Percentiles rank a stretch among this genome's conserved stretches.
phyloP scores from a whole-genome alignment of 1,140 invertebrate species.

The Acromyrmex echinatior region DNA sequence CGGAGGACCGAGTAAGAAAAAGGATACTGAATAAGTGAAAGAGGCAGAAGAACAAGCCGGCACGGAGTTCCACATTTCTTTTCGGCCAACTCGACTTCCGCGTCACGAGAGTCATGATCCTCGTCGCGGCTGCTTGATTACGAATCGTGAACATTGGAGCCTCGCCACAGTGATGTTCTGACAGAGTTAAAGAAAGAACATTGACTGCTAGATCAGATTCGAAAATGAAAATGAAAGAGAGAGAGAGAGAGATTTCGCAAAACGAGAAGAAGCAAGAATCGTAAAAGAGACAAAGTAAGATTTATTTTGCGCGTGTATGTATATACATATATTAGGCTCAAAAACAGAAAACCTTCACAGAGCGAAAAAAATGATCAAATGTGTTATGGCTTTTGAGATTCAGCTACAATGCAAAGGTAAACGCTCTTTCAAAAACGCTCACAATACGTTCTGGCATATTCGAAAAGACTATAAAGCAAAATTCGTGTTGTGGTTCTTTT shows the following conservation, averaged over 20 bases:
- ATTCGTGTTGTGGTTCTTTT: too few relatives aligned
- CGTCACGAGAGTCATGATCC: constrained; percentile 79
- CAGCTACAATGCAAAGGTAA: too few relatives aligned
- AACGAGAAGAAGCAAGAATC: neutral
- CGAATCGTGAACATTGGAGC: constrained; percentile 68
- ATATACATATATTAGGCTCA: too few relatives aligned
- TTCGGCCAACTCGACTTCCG: constrained; percentile 74
- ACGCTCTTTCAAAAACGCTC: too few relatives aligned
- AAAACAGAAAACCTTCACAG: too few relatives aligned
- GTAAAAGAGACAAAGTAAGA: neutral
- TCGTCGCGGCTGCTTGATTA: constrained; percentile 70
- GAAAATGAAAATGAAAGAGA: neutral
- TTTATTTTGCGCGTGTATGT: constrained; percentile 10
- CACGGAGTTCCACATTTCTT: constrained; percentile 50
- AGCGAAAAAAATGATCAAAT: too few relatives aligned
- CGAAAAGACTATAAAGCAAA: too few relatives aligned
- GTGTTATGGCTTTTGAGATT: too few relatives aligned
- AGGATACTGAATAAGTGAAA: constrained; percentile 42
- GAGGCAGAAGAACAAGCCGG: constrained; percentile 38
- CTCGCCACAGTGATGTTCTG: constrained; percentile 15
- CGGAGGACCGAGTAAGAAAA: neutral
- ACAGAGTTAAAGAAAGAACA: neutral
- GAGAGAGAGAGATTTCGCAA: constrained; percentile 6
- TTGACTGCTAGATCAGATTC: constrained; percentile 7
- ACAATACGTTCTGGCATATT: too few relatives aligned